These are phyloP conservation scores for Tromatobia lineatoria DNA, from an alignment of 2,888 invertebrate genomes.

Conservation along the genomic window DNA sequence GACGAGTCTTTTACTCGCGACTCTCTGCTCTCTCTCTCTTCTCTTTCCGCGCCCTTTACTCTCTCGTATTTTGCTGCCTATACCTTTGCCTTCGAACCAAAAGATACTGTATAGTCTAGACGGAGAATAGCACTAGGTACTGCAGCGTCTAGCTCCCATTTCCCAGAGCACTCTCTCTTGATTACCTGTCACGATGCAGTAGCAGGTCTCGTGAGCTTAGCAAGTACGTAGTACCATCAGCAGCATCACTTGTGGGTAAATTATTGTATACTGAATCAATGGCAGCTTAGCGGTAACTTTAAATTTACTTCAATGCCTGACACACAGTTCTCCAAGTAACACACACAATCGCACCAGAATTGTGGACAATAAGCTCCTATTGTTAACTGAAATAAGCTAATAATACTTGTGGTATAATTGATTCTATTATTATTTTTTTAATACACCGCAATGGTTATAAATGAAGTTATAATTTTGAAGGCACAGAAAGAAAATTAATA, in stretches of 20 bases:
- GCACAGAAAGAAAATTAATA: too few species aligned
- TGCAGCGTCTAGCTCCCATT: conserved; percentile 40
- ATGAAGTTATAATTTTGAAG: too few species aligned
- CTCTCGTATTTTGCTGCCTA: conserved; percentile 21
- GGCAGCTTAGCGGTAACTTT: not conserved
- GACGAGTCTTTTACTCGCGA: conserved; percentile 62
- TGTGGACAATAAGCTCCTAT: too few species aligned
- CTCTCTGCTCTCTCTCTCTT: conserved; percentile 35
- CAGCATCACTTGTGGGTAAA: not conserved
- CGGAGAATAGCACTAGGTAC: conserved; percentile 32
- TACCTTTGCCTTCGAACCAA: conserved; percentile 33
- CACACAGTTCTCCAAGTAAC: not conserved
- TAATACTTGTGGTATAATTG: too few species aligned
- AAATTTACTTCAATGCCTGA: not conserved
- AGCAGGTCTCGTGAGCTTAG: not conserved
- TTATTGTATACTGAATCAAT: conserved; percentile 2
- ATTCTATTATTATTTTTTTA: too few species aligned
- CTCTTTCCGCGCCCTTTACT: conserved; percentile 1
- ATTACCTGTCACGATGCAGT: conserved; percentile 53
- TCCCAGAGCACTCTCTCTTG: conserved; percentile 65
- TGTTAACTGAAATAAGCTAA: too few species aligned
- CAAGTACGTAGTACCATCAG: not conserved
- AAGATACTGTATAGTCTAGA: conserved; percentile 63
- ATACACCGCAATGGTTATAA: too few species aligned
- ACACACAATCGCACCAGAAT: too few species aligned